Evolutionary conservation across 2,113 vertebrate species (phyloP).

Genomic region (Chiloscyllium plagiosum): DNA sequence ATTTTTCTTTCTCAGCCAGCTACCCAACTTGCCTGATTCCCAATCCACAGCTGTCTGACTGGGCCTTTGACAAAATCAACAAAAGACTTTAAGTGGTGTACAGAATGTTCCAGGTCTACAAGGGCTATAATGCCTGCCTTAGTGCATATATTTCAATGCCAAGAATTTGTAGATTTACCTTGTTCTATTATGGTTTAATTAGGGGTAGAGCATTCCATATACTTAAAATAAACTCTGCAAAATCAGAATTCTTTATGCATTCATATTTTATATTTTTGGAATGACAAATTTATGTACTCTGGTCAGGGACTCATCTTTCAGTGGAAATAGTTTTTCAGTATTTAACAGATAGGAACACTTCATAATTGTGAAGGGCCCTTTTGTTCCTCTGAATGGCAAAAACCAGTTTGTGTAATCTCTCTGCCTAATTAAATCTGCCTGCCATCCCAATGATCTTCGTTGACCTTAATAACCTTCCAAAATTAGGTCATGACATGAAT

Average conservation of each 20-base stretch:
- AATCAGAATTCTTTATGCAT: background rate
- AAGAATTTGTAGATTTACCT: background rate
- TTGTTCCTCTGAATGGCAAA: background rate
- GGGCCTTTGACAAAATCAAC: background rate
- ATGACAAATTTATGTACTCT: background rate
- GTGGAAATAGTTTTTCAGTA: background rate
- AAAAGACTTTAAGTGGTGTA: background rate
- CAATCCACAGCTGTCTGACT: background rate
- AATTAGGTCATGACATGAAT: background rate
- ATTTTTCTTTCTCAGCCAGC: background rate
- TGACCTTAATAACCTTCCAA: background rate
- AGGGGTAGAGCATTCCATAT: background rate
- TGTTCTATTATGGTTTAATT: background rate
- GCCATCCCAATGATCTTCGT: background rate
- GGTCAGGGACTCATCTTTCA: background rate
- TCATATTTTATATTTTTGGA: background rate
- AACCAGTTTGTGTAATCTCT: background rate
- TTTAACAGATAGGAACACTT: background rate
- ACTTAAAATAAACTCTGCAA: background rate
- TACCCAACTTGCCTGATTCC: background rate
- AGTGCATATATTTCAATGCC: background rate
- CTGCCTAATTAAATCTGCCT: background rate
- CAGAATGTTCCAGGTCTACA: background rate
- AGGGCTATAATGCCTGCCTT: background rate
- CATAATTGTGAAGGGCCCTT: background rate